Conservation (phyloP, 2,797 vertebrate genomes). For the Sebastiscus albofasciatus region DNA sequence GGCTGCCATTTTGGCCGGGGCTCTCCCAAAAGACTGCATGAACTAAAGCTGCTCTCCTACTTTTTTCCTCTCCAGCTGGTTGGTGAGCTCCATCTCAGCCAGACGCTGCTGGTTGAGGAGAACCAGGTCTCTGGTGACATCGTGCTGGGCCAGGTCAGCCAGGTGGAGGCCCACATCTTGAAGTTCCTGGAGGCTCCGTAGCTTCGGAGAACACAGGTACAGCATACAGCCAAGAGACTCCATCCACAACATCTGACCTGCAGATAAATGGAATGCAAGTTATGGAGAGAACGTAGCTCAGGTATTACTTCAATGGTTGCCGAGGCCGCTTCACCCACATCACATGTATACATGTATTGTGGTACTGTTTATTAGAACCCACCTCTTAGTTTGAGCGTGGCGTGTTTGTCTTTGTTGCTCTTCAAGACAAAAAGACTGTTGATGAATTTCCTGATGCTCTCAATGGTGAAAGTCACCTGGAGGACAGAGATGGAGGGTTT, state of each 20-base stretch:
- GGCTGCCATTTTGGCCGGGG: not conserved
- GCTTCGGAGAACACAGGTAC: slow-evolving; percentile 83
- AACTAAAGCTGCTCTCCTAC: not conserved
- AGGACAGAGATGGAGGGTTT: not conserved
- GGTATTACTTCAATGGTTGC: not conserved
- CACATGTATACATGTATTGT: not conserved
- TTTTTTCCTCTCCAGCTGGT: slow-evolving; percentile 86
- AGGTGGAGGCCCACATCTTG: slow-evolving; percentile 81
- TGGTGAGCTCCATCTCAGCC: slow-evolving; percentile 84
- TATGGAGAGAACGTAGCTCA: not conserved
- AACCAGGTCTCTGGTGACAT: slow-evolving; percentile 82
- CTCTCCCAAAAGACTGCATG: not conserved
- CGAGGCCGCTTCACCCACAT: not conserved
- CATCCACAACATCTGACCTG: slow-evolving; percentile 87
- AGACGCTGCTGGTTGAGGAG: slow-evolving; percentile 86
- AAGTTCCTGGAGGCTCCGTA: slow-evolving; percentile 82
- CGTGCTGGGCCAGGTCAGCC: slow-evolving; percentile 80
- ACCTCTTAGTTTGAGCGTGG: slow-evolving; percentile 80
- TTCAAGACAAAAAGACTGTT: slow-evolving; percentile 81
- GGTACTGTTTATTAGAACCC: not conserved
- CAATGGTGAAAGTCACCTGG: slow-evolving; percentile 69
- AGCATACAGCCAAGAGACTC: slow-evolving; percentile 75
- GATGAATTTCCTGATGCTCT: slow-evolving; percentile 78
- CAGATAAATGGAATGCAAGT: not conserved
- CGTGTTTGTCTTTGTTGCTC: slow-evolving; percentile 58